A percentile compares a stretch with the other conserved stretches of the same genome.
Evolutionary conservation across 92 coral and sea anemone genomes (phyloP).

Genomic region (Montipora capitata): DNA sequence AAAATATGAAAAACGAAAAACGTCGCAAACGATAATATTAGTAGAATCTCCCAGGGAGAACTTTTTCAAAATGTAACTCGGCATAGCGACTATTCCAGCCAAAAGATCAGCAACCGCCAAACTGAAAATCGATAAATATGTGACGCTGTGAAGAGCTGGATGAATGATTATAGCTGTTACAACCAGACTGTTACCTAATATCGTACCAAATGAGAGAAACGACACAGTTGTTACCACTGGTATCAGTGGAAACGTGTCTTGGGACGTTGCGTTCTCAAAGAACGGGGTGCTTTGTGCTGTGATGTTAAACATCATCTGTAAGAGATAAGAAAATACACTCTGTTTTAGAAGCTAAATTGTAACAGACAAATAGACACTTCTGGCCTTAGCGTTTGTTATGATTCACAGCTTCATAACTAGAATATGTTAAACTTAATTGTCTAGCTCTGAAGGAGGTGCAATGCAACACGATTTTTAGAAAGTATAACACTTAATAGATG

Average conservation of each 20-base stretch:
- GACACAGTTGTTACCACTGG: conserved; percentile 70
- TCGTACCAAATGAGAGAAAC: conserved; percentile 76
- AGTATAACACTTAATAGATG: no score
- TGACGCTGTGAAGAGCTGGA: conserved; percentile 89
- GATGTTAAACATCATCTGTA: conserved; percentile 46
- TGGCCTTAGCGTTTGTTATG: no score
- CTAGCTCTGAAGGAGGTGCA: no score
- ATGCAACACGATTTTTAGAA: no score
- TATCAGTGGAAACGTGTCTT: conserved; percentile 60
- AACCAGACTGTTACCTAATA: conserved; percentile 91
- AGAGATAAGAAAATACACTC: background rate
- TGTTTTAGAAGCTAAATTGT: background rate
- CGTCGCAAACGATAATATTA: conserved; percentile 84
- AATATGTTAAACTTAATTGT: no score
- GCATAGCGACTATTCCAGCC: conserved; percentile 95
- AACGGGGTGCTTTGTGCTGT: background rate
- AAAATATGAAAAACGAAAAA: conserved; percentile 93
- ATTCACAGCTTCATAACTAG: no score
- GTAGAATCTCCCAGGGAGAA: conserved; percentile 55
- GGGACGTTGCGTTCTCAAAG: background rate
- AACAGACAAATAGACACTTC: no score
- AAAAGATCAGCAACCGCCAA: conserved; percentile 95
- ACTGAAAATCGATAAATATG: conserved; percentile 85
- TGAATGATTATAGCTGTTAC: conserved; percentile 83
- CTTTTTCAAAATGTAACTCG: conserved; percentile 94